Evolutionary conservation across 2,888 invertebrate species (phyloP).

Genomic region (Clistopyga incitator): DNA sequence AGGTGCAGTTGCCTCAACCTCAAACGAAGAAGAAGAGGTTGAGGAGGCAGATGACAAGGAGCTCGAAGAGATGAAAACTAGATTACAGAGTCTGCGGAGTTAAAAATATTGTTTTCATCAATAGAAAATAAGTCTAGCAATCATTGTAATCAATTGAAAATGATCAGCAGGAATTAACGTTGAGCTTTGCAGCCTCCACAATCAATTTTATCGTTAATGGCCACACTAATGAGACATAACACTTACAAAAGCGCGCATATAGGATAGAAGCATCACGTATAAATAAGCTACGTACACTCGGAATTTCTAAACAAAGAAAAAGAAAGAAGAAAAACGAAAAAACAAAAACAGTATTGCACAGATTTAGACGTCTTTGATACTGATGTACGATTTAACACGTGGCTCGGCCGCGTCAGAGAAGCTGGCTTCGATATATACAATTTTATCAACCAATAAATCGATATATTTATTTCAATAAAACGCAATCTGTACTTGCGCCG

Average conservation of each 20-base stretch:
- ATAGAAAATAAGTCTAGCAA: slow-evolving; percentile 27
- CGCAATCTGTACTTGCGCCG: slow-evolving; percentile 2
- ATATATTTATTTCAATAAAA: slow-evolving; percentile 27
- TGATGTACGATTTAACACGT: slow-evolving; percentile 11
- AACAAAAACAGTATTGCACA: slow-evolving; percentile 45
- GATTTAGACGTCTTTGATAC: slow-evolving; percentile 16
- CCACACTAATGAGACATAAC: slow-evolving; percentile 28
- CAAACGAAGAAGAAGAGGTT: slow-evolving; percentile 86
- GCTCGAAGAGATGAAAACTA: slow-evolving; percentile 95
- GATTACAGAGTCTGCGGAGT: slow-evolving; percentile 94
- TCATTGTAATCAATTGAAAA: slow-evolving; percentile 22
- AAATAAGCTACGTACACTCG: slow-evolving; percentile 24
- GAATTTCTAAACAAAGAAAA: neutral
- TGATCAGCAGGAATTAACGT: slow-evolving; percentile 21
- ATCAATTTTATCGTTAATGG: slow-evolving; percentile 37
- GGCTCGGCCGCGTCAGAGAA: slow-evolving; percentile 9
- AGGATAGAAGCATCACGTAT: neutral
- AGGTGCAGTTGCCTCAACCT: slow-evolving; percentile 86
- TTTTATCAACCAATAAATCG: slow-evolving; percentile 26
- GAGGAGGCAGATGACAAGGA: slow-evolving; percentile 91
- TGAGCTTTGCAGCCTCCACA: slow-evolving; percentile 9
- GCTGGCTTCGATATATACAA: slow-evolving; percentile 40
- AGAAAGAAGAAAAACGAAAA: slow-evolving; percentile 2
- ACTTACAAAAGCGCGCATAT: neutral
- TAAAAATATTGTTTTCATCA: slow-evolving; percentile 84